A percentile compares a stretch with the other conserved stretches of the same genome.
phyloP scores from a whole-genome alignment of 2,888 invertebrate genomes.

The Philhelius pedissequus region DNA sequence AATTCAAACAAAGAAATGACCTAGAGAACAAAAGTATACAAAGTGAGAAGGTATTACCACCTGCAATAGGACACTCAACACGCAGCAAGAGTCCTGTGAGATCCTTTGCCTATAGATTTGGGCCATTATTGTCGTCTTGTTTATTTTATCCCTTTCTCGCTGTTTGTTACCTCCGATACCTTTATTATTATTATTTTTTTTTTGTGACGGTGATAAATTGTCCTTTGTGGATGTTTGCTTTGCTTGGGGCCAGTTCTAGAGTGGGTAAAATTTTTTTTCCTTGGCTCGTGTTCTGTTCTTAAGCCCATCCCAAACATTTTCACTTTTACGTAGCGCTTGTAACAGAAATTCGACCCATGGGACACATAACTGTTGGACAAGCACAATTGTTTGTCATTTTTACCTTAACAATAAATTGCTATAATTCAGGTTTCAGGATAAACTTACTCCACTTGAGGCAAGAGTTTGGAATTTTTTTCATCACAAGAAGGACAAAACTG shows the following conservation, averaged over 20 bases:
- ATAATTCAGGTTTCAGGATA: slow-evolving; percentile 35
- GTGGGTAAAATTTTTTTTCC: not conserved
- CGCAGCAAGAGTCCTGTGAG: not conserved
- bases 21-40: not conserved
- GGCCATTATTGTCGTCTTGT: not conserved
- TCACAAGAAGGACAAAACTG: not conserved
- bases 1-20: slow-evolving; percentile 51
- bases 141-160: slow-evolving; percentile 4
- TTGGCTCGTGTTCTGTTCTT: not conserved
- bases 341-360: slow-evolving; percentile 52
- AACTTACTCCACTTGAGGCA: slow-evolving; percentile 48
- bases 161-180: not conserved
- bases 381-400: slow-evolving; percentile 61
- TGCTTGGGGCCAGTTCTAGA: not conserved
- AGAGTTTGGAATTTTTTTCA: not conserved
- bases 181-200: slow-evolving; percentile 21
- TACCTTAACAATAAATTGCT: slow-evolving; percentile 62
- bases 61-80: not conserved
- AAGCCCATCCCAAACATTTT: slow-evolving; percentile 14
- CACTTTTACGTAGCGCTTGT: slow-evolving; percentile 4
- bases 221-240: slow-evolving; percentile 39
- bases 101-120: slow-evolving; percentile 9
- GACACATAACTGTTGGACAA: slow-evolving; percentile 64
- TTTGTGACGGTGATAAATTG: slow-evolving; percentile 59
- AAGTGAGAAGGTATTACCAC: slow-evolving; percentile 12